Evolutionary conservation across 2,797 vertebrate genomes (phyloP).

Genomic region (Gymnoscopelus microlampas): DNA sequence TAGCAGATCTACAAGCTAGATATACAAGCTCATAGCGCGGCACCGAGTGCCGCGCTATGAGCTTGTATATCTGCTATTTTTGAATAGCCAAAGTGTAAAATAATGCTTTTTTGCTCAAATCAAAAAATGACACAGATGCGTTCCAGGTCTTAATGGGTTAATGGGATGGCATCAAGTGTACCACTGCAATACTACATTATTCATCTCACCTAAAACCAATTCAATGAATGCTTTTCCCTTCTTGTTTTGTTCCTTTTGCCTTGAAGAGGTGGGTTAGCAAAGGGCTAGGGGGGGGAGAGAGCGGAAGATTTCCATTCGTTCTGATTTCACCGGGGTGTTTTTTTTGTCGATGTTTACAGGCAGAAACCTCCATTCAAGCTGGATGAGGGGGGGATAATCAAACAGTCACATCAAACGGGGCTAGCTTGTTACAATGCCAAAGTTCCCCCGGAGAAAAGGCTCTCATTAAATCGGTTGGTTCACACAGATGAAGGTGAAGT

Average conservation of each 20-base stretch:
- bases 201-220: conserved; percentile 67
- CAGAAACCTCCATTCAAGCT: conserved; percentile 56
- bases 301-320: conserved; percentile 63
- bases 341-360: conserved; percentile 70
- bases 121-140: no score
- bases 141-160: no score
- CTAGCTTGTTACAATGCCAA: conserved; percentile 72
- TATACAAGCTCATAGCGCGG: no score
- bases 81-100: no score
- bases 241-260: conserved; percentile 33
- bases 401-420: conserved; percentile 73
- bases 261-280: conserved; percentile 45
- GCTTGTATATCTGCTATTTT: no score
- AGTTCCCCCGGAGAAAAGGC: conserved; percentile 60
- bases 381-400: conserved; percentile 73
- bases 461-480: conserved; percentile 75
- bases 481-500: conserved; percentile 68
- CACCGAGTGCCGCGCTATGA: no score
- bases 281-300: conserved; percentile 49
- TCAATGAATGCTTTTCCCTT: conserved; percentile 55
- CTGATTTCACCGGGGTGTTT: conserved; percentile 50
- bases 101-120: no score
- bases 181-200: conserved; percentile 75
- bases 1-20: no score
- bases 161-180: conserved; percentile 64